Conservation (phyloP, 2,113 vertebrate genomes). For the Thymallus thymallus region DNA sequence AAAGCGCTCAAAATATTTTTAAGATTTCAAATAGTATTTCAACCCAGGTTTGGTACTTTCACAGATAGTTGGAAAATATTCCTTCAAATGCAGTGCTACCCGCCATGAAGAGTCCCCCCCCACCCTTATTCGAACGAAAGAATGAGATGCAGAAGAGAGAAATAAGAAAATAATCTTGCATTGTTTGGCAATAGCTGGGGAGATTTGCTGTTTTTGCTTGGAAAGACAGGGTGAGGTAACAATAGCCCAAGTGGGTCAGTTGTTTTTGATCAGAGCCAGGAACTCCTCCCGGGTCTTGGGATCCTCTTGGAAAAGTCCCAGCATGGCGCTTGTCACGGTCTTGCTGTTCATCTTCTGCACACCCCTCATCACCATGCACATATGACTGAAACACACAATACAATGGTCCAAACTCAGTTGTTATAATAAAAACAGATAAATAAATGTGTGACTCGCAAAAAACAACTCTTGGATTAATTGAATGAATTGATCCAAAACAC, state of each 20-base stretch:
- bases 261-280: constrained; percentile 57
- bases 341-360: constrained; percentile 70
- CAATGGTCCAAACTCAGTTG: background rate
- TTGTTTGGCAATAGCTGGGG: too few species aligned
- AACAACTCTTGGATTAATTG: background rate
- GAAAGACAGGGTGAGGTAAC: background rate
- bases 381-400: constrained; percentile 51
- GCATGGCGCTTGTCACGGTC: constrained; percentile 61
- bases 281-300: constrained; percentile 65
- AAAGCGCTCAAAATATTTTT: too few species aligned
- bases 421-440: background rate
- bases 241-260: constrained; percentile 38
- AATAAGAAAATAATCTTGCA: too few species aligned
- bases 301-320: constrained; percentile 63
- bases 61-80: too few species aligned
- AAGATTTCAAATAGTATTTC: too few species aligned
- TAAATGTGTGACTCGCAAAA: background rate
- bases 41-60: too few species aligned
- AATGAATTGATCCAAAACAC: background rate
- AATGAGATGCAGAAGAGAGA: too few species aligned
- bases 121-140: too few species aligned
- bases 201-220: background rate
- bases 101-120: too few species aligned
- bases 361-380: constrained; percentile 65
- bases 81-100: too few species aligned